These are phyloP conservation scores for Notechis scutatus DNA, from an alignment of 2,113 vertebrate genomes.

Conservation along the genomic window DNA sequence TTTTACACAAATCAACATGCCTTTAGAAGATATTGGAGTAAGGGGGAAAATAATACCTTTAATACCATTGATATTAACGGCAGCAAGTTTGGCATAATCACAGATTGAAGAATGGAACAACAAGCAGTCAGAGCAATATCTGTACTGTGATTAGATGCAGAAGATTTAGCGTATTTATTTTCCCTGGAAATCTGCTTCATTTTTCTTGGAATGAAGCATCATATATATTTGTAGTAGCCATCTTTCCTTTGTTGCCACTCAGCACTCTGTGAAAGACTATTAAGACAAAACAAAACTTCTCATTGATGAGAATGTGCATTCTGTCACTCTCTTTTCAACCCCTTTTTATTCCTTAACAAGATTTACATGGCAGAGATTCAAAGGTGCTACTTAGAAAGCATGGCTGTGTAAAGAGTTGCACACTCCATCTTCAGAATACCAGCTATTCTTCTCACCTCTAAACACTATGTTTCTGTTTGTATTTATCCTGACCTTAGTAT, in stretches of 20 bases:
- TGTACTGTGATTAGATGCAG: neutral
- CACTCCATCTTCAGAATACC: neutral
- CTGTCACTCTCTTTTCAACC: neutral
- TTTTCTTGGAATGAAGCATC: neutral
- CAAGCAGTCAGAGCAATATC: neutral
- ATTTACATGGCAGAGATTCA: neutral
- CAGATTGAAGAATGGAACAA: neutral
- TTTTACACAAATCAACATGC: neutral
- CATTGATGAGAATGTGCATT: no score
- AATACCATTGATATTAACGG: neutral
- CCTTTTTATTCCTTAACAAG: neutral
- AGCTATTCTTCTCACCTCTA: neutral
- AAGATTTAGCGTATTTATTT: neutral
- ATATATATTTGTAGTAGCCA: neutral
- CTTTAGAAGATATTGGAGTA: neutral
- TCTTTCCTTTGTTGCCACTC: neutral
- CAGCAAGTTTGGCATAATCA: neutral
- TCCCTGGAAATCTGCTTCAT: neutral
- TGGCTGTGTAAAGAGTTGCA: neutral
- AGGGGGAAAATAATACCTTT: neutral
- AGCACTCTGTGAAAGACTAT: neutral
- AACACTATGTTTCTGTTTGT: neutral
- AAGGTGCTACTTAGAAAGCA: neutral
- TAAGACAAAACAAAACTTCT: neutral
- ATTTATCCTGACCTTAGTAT: neutral